A percentile compares a stretch with the other conserved stretches of the same genome.
These are phyloP conservation scores for Erannis defoliaria DNA, from an alignment of 2,888 invertebrate genomes.

Conservation along the genomic window DNA sequence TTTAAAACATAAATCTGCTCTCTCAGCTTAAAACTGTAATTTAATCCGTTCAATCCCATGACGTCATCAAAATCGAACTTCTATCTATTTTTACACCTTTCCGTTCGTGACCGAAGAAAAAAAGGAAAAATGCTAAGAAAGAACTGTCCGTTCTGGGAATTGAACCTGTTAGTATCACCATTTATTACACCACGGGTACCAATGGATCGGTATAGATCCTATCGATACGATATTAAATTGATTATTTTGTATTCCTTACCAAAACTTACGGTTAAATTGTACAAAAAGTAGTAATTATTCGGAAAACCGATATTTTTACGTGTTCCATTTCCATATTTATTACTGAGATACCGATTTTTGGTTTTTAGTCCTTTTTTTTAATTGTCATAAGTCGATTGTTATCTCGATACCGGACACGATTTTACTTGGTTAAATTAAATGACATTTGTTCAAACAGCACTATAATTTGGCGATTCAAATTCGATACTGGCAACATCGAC, in stretches of 20 bases:
- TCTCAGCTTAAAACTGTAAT: neutral
- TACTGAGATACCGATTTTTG: neutral
- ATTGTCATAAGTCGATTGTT: constrained; percentile 17
- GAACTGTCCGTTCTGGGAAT: constrained; percentile 74
- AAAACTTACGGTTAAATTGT: constrained; percentile 17
- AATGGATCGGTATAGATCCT: constrained; percentile 40
- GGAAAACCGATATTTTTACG: constrained; percentile 12
- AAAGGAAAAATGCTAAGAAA: constrained; percentile 56
- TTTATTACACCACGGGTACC: constrained; percentile 79
- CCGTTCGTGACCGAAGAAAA: constrained; percentile 72
- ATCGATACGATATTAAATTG: constrained; percentile 41
- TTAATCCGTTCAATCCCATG: constrained; percentile 43
- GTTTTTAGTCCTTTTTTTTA: constrained; percentile 13
- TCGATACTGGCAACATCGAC: constrained; percentile 20
- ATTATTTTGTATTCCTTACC: constrained; percentile 34
- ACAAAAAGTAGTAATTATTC: neutral
- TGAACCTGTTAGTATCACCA: constrained; percentile 77
- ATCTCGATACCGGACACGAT: constrained; percentile 26
- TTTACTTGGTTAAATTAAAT: constrained; percentile 16
- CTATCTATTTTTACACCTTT: constrained; percentile 70
- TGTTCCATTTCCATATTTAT: constrained; percentile 1
- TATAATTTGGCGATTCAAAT: constrained; percentile 24
- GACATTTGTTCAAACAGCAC: constrained; percentile 25
- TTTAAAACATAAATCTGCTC: neutral
- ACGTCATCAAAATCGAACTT: constrained; percentile 66